Evolutionary conservation across 2,888 invertebrate genomes (phyloP).

Genomic region (Epinotia bilunana): DNA sequence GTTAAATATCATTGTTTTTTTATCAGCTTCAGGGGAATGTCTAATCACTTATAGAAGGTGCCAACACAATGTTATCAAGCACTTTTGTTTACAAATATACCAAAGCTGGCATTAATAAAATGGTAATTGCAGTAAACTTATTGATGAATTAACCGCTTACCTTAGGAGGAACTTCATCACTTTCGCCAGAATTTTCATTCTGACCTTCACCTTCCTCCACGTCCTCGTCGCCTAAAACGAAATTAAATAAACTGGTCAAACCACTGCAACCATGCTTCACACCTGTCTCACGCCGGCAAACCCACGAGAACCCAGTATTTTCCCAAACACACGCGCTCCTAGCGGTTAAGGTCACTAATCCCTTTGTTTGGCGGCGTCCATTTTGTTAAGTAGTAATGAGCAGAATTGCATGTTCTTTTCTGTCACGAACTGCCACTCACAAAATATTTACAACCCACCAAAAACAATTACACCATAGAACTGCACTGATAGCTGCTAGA

Average conservation of each 20-base stretch:
- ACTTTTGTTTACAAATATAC: constrained; percentile 43
- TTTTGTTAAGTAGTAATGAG: constrained; percentile 90
- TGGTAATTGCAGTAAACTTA: constrained; percentile 34
- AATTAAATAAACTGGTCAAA: constrained; percentile 74
- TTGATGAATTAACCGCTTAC: constrained; percentile 60
- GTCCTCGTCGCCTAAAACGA: constrained; percentile 87
- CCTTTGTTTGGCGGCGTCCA: constrained; percentile 91
- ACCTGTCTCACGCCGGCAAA: constrained; percentile 62
- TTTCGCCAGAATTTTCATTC: constrained; percentile 89
- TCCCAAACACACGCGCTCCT: constrained; percentile 70
- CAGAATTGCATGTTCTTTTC: constrained; percentile 87
- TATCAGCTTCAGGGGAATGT: constrained; percentile 22
- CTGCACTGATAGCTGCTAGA: constrained; percentile 45
- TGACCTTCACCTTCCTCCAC: constrained; percentile 87
- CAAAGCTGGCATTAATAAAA: constrained; percentile 2
- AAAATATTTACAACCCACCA: constrained; percentile 81
- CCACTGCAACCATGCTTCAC: constrained; percentile 63
- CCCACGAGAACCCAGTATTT: constrained; percentile 59
- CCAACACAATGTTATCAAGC: constrained; percentile 27
- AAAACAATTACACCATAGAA: constrained; percentile 70
- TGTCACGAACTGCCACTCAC: constrained; percentile 83
- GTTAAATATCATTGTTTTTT: neutral
- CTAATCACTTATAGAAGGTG: neutral
- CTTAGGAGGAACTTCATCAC: constrained; percentile 88
- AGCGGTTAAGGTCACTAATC: constrained; percentile 86